Base-by-base conservation (phyloP, 2,113 vertebrate species). In the Excalfactoria chinensis region DNA sequence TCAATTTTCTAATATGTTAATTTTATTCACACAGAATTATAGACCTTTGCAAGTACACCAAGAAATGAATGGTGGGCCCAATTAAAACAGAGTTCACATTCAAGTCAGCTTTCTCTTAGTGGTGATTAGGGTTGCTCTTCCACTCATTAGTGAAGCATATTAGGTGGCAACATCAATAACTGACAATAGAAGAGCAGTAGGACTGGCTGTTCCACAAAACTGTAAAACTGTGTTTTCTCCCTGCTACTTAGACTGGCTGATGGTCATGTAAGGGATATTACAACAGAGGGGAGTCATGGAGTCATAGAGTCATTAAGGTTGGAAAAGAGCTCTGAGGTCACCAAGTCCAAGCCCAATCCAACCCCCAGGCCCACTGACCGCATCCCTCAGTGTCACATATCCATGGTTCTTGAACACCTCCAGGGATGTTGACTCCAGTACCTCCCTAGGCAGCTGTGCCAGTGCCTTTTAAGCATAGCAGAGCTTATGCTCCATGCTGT, bases 121-220 rank as follows among this genome's bases (percentile, higher is more conserved):
- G 16, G 46, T 86, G 90, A 90, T 95, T 82, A 86, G 93, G 48
- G 79, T 18, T 88, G 71, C 17, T 7, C 59, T 82, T 89, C 68
- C 85, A 66, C 84, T 94, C 90, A 80, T 96, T 91, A 90, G 48
- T 34, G 73, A 82, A 86, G 85, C 64, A 40, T n/a, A 82, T 93
- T 91, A 91, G 86, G 76, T 44, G 43, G 26, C 43, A 48, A 89
- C 90, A 86, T 91, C 79, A 84, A 91, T 95, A 95, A 77, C 70
- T 40, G 84, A 94, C 76, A 81, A 43, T 53, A 86, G 62, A 55
- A 35, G 55, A 70, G 72, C 59, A 20, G 49, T 34, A 71, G 71
- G 56, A 95, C 67, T 67, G 79, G 7, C 63, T 86, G 79, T 44
- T 94, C 90, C 53, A 66, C 46, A 88, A 66, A 94, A 91, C 87